Evolutionary conservation across 2,888 invertebrate species (phyloP).

Genomic region (Chymomyza amoena): DNA sequence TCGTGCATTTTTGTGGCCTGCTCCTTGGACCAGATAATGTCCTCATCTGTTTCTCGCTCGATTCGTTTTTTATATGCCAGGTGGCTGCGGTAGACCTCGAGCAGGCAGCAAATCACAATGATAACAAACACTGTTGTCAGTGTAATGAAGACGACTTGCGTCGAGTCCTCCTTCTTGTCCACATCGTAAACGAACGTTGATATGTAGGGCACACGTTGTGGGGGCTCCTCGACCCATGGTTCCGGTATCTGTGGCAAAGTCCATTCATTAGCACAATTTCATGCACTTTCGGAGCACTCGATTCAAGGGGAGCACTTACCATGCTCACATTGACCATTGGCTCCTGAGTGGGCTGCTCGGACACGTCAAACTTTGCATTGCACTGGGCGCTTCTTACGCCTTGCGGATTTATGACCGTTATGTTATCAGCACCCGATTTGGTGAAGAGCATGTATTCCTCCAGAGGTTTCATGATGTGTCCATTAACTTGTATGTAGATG

Average conservation of each 20-base stretch:
- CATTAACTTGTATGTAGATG: constrained; percentile 91
- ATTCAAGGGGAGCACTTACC: constrained; percentile 76
- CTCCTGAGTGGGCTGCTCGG: constrained; percentile 81
- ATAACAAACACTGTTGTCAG: constrained; percentile 87
- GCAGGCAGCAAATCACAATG: constrained; percentile 83
- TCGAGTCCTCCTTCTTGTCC: constrained; percentile 88
- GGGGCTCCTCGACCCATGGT: constrained; percentile 90
- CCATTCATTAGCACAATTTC: constrained; percentile 55
- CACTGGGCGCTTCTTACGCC: constrained; percentile 93
- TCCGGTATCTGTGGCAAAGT: constrained; percentile 62
- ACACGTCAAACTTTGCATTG: constrained; percentile 86
- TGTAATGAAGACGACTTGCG: constrained; percentile 89
- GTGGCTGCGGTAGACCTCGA: constrained; percentile 89
- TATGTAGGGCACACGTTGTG: constrained; percentile 86
- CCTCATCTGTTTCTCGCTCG: constrained; percentile 88
- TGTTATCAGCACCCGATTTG: constrained; percentile 89
- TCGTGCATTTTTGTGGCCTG: constrained; percentile 86
- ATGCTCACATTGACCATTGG: constrained; percentile 82
- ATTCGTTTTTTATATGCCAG: constrained; percentile 85
- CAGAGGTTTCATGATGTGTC: constrained; percentile 89
- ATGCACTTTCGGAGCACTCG: neutral
- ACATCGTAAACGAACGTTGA: constrained; percentile 85
- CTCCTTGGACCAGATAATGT: constrained; percentile 86
- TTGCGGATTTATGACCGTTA: constrained; percentile 91
- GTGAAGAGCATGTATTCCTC: constrained; percentile 96